phyloP scores from a whole-genome alignment of 2,888 invertebrate species.

The Pyrrhopygopsis socrates region DNA sequence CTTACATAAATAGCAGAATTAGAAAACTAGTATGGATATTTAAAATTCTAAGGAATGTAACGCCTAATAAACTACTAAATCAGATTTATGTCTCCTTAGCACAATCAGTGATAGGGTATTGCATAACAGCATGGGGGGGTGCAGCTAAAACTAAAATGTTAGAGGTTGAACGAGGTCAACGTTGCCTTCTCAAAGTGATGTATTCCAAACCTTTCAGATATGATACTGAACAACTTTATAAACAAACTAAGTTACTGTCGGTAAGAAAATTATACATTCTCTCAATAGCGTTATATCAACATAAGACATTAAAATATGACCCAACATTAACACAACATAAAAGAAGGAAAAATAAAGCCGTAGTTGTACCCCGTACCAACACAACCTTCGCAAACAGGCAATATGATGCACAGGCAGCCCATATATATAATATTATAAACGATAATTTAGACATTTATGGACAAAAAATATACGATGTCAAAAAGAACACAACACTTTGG shows the following conservation, averaged over 20 bases:
- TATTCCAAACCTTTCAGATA: slow-evolving; percentile 27
- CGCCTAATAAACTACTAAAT: slow-evolving; percentile 33
- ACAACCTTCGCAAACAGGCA: background rate
- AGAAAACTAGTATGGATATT: slow-evolving; percentile 33
- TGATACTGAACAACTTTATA: background rate
- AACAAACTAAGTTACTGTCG: background rate
- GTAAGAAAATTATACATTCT: background rate
- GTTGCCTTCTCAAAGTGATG: slow-evolving; percentile 50
- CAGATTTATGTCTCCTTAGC: slow-evolving; percentile 48
- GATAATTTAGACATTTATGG: background rate
- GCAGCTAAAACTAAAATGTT: slow-evolving; percentile 46
- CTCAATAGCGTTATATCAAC: background rate
- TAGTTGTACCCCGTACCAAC: background rate
- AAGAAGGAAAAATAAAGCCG: background rate
- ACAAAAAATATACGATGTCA: background rate
- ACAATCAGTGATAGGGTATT: slow-evolving; percentile 45
- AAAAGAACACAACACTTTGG: background rate
- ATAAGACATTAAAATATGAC: background rate
- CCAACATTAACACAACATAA: background rate
- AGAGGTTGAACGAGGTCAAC: slow-evolving; percentile 41
- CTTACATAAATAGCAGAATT: background rate
- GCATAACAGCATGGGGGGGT: slow-evolving; percentile 48
- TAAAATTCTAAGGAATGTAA: slow-evolving; percentile 25
- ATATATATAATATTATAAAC: background rate
- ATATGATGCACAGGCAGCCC: background rate